Percentiles rank a stretch among this genome's conserved stretches.
Evolutionary conservation across 2,797 vertebrate species (phyloP).

Genomic region (Helostoma temminkii): DNA sequence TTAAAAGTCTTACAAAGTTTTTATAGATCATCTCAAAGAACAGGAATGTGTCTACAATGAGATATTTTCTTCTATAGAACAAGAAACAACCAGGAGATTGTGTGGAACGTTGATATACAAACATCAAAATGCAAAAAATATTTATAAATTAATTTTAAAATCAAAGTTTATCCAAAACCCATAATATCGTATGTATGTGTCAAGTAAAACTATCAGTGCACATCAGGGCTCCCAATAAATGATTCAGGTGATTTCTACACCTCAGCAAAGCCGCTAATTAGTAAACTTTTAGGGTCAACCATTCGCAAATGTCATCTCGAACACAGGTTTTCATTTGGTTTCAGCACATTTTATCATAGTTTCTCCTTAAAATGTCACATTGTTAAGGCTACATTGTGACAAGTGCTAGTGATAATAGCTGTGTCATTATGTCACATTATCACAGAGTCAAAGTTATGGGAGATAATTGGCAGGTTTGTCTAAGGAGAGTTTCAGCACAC

Average conservation of each 20-base stretch:
- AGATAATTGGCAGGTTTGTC: conserved; percentile 59
- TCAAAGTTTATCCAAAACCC: background rate
- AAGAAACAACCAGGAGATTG: too few relatives aligned
- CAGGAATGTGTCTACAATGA: too few relatives aligned
- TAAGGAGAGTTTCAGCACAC: conserved; percentile 41
- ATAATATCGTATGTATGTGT: background rate
- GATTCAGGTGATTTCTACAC: background rate
- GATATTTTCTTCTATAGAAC: too few relatives aligned
- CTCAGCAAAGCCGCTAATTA: background rate
- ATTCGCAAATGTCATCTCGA: background rate
- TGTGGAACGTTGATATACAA: too few relatives aligned
- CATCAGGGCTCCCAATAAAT: background rate
- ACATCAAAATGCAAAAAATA: too few relatives aligned
- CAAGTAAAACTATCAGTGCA: too few relatives aligned
- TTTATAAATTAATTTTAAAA: too few relatives aligned
- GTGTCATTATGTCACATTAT: conserved; percentile 40
- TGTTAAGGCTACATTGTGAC: conserved; percentile 28
- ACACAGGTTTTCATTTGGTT: conserved; percentile 1
- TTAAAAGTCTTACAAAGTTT: background rate
- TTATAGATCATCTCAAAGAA: too few relatives aligned
- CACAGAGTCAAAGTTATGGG: conserved; percentile 37
- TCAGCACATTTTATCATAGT: background rate
- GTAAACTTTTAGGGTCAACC: background rate
- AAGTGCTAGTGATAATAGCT: conserved; percentile 12
- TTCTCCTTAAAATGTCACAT: conserved; percentile 1